A percentile compares a stretch with the other conserved stretches of the same genome.
phyloP scores from a whole-genome alignment of 2,797 vertebrate genomes.

The Crypturellus tataupa region DNA sequence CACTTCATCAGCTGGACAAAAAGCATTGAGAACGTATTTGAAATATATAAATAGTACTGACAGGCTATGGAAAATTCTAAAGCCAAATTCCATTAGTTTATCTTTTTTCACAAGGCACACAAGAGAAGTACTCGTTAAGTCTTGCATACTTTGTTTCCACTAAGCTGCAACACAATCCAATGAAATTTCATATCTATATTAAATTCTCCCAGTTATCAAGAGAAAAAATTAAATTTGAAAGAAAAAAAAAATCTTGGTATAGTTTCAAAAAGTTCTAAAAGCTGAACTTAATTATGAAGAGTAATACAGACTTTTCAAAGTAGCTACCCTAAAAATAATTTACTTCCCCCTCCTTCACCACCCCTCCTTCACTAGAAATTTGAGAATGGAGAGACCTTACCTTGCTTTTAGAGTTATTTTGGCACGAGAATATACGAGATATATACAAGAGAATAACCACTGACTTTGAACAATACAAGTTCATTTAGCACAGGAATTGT shows the following conservation, averaged over 20 bases:
- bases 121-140: constrained; percentile 58
- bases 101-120: constrained; percentile 73
- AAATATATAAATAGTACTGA: constrained; percentile 3
- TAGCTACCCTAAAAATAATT: not conserved
- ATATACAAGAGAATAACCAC: not conserved
- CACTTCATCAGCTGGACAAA: constrained; percentile 67
- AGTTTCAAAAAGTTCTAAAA: not conserved
- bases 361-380: not conserved
- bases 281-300: not conserved
- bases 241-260: not conserved
- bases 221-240: not conserved
- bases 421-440: too few species aligned
- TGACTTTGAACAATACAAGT: not conserved
- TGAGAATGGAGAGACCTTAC: not conserved
- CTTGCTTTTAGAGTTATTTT: not conserved
- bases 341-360: not conserved
- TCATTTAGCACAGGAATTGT: not conserved
- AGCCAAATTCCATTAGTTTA: constrained; percentile 49
- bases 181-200: not conserved
- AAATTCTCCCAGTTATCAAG: not conserved
- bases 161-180: not conserved
- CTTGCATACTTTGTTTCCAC: constrained; percentile 50
- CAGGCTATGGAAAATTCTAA: constrained; percentile 69
- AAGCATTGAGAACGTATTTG: constrained; percentile 55
- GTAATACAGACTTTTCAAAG: not conserved